A percentile compares a stretch with the other conserved stretches of the same genome.
phyloP scores from a whole-genome alignment of 2,113 vertebrate genomes.

The Tauraco erythrolophus region DNA sequence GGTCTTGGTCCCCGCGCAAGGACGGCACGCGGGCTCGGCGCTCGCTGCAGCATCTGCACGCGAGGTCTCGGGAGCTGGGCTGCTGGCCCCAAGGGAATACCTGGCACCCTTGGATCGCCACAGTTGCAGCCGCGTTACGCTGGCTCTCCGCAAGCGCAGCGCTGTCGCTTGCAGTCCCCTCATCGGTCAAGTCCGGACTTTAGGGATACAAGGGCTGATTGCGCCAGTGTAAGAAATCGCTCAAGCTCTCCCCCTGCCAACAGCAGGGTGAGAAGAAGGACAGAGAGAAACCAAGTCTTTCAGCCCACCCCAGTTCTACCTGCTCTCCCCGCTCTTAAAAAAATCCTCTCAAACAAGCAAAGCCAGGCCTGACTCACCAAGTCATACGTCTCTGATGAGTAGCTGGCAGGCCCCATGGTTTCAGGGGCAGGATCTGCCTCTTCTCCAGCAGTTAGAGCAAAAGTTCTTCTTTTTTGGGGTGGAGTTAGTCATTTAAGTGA shows the following conservation, averaged over 20 bases:
- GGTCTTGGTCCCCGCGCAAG: not conserved
- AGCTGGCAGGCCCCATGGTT: constrained; percentile 41
- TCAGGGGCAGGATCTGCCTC: not conserved
- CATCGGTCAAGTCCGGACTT: not conserved
- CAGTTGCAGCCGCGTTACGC: accelerated
- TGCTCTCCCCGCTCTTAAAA: not conserved
- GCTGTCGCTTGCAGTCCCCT: not conserved
- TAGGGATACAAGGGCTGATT: not conserved
- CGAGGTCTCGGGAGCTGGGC: accelerated
- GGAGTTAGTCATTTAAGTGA: not conserved
- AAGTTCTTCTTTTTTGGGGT: constrained; percentile 26
- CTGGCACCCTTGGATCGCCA: not conserved
- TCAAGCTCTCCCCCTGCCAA: not conserved
- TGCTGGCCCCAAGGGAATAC: not conserved
- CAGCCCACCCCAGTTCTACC: not conserved
- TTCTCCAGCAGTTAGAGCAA: not conserved
- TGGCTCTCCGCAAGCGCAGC: accelerated
- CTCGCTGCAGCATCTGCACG: accelerated
- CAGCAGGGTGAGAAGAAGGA: not conserved
- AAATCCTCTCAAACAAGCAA: not conserved
- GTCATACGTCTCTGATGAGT: constrained; percentile 40
- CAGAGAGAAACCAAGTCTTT: not conserved
- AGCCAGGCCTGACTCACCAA: constrained; percentile 35
- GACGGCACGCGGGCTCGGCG: accelerated
- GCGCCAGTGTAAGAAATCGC: accelerated